Base-by-base conservation (phyloP, 2,888 invertebrate species). In the Patella pellucida region DNA sequence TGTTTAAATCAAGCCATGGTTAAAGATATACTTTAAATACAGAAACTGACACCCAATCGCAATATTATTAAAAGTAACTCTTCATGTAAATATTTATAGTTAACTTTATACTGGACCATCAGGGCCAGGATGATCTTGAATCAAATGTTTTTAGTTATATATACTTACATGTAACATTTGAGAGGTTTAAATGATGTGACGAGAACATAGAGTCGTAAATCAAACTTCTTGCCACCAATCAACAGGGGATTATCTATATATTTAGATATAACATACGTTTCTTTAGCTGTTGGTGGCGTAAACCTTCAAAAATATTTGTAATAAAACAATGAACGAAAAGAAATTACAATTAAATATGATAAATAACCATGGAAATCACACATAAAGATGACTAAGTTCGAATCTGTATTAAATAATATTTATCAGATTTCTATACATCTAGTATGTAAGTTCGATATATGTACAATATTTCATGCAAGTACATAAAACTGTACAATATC, bases 201-300 rank as follows among this genome's bases (percentile, higher is more conserved):
- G 80, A 98, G 92, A 74, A 97, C 96, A 90, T 97, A 98, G 71
- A 98, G 93, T 83, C 97, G 93, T 75, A 98, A 93, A 92, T 98
- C 98, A 91, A 98, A 97, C 92, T 98, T 98, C 92, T 97, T 97
- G 9, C 97, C 97, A 68, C 97, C 97, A 90, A 98, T 98, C 85
- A 98, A 92, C 72, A 98, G 92, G 14, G 98, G 98, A 92, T 97
- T 97, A 88, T 97, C 96, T 84, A 98, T 97, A 90, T 97, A 97
- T 92, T 96, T 95, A n/a, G 97, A 97, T 89, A 98, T 98, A 71
- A 98, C 98, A 91, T 98, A 98, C 0, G 90, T 89, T 75, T 91
- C 91, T 79, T 90, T 91, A 7, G 90, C 87, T 7, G 90, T 87
- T 1, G 89, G 89, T 50, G 89, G 88, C 23, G 87, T 84, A 78